Percentiles rank a stretch among this genome's conserved stretches.
Evolutionary conservation across 2,797 vertebrate species (phyloP).

Genomic region (Balearica regulorum): DNA sequence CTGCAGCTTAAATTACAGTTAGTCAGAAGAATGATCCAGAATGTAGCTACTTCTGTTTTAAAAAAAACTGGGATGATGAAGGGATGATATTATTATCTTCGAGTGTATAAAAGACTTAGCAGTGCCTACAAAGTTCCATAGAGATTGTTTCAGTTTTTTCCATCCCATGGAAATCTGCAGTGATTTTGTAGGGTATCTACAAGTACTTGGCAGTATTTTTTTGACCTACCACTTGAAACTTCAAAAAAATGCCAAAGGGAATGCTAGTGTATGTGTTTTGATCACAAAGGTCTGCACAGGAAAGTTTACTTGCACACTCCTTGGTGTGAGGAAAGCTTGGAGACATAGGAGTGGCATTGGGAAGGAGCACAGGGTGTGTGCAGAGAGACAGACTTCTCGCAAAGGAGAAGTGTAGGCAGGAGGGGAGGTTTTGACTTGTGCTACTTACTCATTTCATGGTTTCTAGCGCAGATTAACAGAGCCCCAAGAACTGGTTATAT

Average conservation of each 20-base stretch:
- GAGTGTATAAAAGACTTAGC: neutral
- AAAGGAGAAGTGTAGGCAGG: neutral
- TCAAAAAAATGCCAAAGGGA: neutral
- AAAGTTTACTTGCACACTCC: neutral
- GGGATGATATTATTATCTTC: neutral
- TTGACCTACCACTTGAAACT: neutral
- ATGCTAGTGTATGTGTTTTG: neutral
- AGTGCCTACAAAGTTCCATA: neutral
- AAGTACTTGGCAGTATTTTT: neutral
- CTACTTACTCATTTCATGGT: neutral
- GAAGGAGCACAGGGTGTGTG: neutral
- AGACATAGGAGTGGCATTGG: neutral
- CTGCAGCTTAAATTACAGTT: neutral
- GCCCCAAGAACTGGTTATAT: neutral
- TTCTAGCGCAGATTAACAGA: neutral
- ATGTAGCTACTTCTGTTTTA: neutral
- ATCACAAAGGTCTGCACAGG: neutral
- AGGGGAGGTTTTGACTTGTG: neutral
- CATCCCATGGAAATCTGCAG: neutral
- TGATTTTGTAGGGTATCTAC: neutral
- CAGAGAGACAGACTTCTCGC: neutral
- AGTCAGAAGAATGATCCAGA: neutral
- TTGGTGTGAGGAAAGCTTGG: neutral
- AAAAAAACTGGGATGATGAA: neutral
- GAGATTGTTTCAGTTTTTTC: fast-evolving